phyloP scores from a whole-genome alignment of 2,888 invertebrate genomes.

The Calameuta filiformis region DNA sequence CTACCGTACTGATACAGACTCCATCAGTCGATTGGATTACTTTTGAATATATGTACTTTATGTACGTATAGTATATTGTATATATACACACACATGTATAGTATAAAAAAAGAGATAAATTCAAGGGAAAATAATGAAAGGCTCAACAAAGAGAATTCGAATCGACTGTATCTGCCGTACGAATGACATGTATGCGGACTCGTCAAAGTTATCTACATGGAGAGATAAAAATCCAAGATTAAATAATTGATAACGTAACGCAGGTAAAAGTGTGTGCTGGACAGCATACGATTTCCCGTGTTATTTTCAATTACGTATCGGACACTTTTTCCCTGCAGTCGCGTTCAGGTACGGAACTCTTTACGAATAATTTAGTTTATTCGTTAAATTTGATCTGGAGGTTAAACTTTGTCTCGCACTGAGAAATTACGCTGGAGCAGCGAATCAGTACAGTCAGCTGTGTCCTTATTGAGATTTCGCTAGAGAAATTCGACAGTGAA shows the following conservation, averaged over 20 bases:
- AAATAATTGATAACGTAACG: constrained; percentile 6
- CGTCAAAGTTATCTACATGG: neutral
- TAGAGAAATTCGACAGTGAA: too few species aligned
- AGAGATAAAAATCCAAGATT: neutral
- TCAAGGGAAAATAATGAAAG: constrained; percentile 4
- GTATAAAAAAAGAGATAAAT: neutral
- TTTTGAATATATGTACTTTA: neutral
- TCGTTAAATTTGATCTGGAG: neutral
- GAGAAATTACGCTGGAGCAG: too few species aligned
- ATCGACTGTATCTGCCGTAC: neutral
- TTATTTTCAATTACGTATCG: too few species aligned
- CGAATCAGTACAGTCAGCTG: too few species aligned
- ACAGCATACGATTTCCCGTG: too few species aligned
- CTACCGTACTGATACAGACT: neutral
- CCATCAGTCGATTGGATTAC: neutral
- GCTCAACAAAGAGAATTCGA: neutral
- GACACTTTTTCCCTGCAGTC: too few species aligned
- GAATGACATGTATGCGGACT: neutral
- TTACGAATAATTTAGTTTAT: neutral
- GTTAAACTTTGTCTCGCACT: too few species aligned
- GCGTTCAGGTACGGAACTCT: neutral
- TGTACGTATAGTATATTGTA: neutral
- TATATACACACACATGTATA: neutral
- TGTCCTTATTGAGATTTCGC: too few species aligned
- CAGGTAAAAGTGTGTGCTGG: too few species aligned